A percentile compares a stretch with the other conserved stretches of the same genome.
phyloP scores from a whole-genome alignment of 2,113 vertebrate genomes.

The Oxygymnocypris stewartii region DNA sequence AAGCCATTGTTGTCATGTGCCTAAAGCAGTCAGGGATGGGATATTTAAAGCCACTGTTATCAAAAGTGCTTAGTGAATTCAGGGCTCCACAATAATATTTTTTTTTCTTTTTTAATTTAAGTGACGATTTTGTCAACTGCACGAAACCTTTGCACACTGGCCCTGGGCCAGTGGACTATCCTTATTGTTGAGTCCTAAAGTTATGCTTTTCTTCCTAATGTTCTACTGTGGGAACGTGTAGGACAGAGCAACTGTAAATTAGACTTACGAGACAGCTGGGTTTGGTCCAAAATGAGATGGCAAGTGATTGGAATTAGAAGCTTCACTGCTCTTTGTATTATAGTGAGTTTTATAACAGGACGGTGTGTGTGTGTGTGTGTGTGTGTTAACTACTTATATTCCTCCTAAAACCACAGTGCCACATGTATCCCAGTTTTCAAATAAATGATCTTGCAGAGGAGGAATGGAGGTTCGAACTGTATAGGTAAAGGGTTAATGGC shows the following conservation, averaged over 20 bases:
- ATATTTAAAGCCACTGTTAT: neutral
- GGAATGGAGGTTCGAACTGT: neutral
- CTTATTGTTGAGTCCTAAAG: neutral
- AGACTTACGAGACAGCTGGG: constrained; percentile 32
- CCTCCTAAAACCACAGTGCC: neutral
- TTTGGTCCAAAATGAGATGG: constrained; percentile 47
- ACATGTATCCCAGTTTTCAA: neutral
- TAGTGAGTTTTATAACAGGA: constrained; percentile 6
- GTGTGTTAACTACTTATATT: neutral
- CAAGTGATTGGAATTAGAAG: constrained; percentile 48
- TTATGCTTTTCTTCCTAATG: neutral
- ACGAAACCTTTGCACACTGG: neutral
- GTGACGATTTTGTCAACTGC: neutral
- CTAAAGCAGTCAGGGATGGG: constrained; percentile 50
- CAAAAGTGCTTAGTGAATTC: neutral
- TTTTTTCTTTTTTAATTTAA: constrained; percentile 9
- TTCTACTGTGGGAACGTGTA: neutral
- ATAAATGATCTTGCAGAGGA: neutral
- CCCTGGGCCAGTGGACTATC: neutral
- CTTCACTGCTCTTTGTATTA: constrained; percentile 33
- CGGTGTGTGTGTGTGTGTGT: neutral
- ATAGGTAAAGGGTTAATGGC: constrained; percentile 16
- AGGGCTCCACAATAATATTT: neutral
- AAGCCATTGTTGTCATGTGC: constrained; percentile 49
- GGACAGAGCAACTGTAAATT: constrained; percentile 1